Evolutionary conservation across 2,113 vertebrate species (phyloP).

Genomic region (Aegotheles bennettii): DNA sequence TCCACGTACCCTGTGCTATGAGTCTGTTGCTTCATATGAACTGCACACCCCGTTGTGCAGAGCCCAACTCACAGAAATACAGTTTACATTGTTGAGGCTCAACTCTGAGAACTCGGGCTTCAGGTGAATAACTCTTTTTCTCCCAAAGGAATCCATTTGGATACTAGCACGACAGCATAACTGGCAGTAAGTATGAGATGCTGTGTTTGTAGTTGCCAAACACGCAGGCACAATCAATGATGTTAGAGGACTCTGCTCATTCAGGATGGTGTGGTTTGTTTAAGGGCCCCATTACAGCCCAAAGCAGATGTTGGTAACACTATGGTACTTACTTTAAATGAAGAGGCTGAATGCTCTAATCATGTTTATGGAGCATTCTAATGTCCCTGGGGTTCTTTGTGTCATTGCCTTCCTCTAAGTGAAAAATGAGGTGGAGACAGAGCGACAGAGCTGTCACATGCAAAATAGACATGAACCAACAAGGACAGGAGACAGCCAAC

Average conservation of each 20-base stretch:
- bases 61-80: neutral
- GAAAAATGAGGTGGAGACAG: neutral
- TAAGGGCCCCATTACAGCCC: neutral
- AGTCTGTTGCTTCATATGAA: neutral
- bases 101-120: neutral
- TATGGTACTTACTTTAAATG: constrained; percentile 28
- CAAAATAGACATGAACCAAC: neutral
- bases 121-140: neutral
- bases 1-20: neutral
- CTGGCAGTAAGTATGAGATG: neutral
- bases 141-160: neutral
- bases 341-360: constrained; percentile 40
- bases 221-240: neutral
- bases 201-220: neutral
- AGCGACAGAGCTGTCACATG: neutral
- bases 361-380: constrained; percentile 16
- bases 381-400: constrained; percentile 6
- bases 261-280: neutral
- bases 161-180: neutral
- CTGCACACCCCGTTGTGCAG: neutral
- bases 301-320: constrained; percentile 30
- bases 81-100: neutral
- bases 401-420: neutral
- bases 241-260: neutral
- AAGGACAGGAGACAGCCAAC: neutral